Conservation (phyloP, 2,797 vertebrate genomes). For the Spinus pinus region DNA sequence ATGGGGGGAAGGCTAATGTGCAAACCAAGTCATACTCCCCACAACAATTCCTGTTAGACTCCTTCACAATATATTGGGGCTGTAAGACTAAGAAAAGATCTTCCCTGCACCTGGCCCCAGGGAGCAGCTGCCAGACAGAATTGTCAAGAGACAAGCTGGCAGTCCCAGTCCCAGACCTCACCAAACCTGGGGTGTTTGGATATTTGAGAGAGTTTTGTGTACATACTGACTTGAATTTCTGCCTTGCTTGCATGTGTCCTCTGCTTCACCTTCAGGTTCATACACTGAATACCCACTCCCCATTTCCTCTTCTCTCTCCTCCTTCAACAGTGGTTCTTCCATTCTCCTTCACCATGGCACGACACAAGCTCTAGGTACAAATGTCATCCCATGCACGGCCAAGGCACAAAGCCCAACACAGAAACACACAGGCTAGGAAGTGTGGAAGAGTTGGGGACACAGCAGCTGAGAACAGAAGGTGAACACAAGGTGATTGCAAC, state of each 20-base stretch:
- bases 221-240: not conserved
- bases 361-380: not conserved
- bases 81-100: not conserved
- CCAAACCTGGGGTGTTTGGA: not conserved
- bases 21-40: not conserved
- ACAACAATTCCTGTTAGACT: not conserved
- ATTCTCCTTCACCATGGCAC: not conserved
- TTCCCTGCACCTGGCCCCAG: not conserved
- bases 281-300: not conserved
- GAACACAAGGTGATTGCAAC: not conserved
- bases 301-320: not conserved
- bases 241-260: not conserved
- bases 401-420: not conserved
- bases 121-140: not conserved
- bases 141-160: not conserved
- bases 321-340: not conserved
- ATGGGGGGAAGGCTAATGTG: not conserved
- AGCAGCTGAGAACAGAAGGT: not conserved
- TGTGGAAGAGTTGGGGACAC: not conserved
- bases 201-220: not conserved
- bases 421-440: accelerated
- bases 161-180: not conserved
- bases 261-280: not conserved
- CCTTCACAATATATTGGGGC: not conserved
- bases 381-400: not conserved